Evolutionary conservation across 2,888 invertebrate species (phyloP).

Genomic region (Scaptomyza parva): DNA sequence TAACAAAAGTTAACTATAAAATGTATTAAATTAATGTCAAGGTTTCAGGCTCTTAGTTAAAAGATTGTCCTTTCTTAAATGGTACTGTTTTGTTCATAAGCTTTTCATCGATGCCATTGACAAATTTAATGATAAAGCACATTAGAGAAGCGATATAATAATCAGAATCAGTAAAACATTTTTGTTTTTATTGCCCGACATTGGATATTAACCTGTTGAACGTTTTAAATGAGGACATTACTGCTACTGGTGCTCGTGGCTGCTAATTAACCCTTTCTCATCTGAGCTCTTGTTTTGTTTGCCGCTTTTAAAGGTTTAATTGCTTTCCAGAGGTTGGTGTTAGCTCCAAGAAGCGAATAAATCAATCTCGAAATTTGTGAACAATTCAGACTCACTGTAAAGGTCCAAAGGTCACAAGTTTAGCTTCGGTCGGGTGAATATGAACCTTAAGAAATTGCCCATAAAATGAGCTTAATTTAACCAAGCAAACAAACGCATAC

Average conservation of each 20-base stretch:
- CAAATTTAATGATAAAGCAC: constrained; percentile 56
- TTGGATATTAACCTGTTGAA: constrained; percentile 66
- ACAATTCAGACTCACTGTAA: constrained; percentile 56
- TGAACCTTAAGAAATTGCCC: constrained; percentile 77
- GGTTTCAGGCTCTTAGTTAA: constrained; percentile 32
- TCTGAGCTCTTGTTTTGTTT: constrained; percentile 33
- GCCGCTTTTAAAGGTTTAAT: constrained; percentile 76
- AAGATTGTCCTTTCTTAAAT: constrained; percentile 13
- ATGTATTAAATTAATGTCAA: constrained; percentile 81
- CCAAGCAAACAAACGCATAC: constrained; percentile 19
- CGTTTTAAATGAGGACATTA: constrained; percentile 83
- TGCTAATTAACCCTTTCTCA: constrained; percentile 59
- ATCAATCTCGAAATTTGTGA: constrained; percentile 76
- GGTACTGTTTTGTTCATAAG: constrained; percentile 51
- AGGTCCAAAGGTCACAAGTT: constrained; percentile 33
- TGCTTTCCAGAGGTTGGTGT: constrained; percentile 48
- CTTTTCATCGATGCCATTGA: constrained; percentile 41
- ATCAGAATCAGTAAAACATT: constrained; percentile 69
- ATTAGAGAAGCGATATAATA: constrained; percentile 15
- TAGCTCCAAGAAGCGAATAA: constrained; percentile 62
- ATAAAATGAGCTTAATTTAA: constrained; percentile 82
- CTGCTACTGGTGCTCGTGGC: constrained; percentile 65
- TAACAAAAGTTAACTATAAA: constrained; percentile 67
- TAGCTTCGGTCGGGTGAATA: constrained; percentile 44
- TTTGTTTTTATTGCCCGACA: constrained; percentile 77